Base-by-base conservation (phyloP, 2,113 vertebrate genomes). In the Brachypodius melanocephalos region DNA sequence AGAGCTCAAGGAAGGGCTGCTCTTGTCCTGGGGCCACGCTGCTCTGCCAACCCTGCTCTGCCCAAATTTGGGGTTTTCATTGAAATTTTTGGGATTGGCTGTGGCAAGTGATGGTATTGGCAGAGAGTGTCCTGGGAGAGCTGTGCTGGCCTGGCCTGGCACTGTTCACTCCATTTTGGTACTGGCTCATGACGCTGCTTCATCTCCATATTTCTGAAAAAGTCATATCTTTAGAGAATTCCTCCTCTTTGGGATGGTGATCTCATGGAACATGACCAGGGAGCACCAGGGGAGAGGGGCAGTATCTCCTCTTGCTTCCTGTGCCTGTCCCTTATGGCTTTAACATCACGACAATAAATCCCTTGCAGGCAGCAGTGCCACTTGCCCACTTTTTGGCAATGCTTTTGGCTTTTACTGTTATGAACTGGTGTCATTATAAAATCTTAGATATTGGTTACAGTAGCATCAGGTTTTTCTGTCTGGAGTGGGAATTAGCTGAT, bases 131-230 rank as follows among this genome's bases (percentile, higher is more conserved):
- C 29, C 34, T 40, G 57, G 19, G 24, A 15, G 45, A 29, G 21
- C 8, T 8, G 2, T 4, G 8, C 86, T 34, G 43, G 26, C 36
- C 18, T 28, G 55, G 20, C 20, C 32, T 43, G 42, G 52, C 63
- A 15, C 32, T 6, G 28, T 6, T 59, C 55, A 38, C 7, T 18
- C 12, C 12, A 0, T 26, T 52, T 26, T 32, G 12, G 59, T 5
- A 0, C 31, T 46, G 68, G 8, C 54, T 77, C 7, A 2, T 2
- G 16, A 7, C 5, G 3, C 42, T 17, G 2, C 21, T 40, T 42
- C 0, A 3, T 29, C 32, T 72, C 57, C 3, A 0, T 28, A 2
- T 58, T 75, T 67, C 68, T 80, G 40, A 24, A 67, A 61, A 48
- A 43, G 68, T 43, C 65, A 13, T 11, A 2, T n/a, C 16, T 52